Evolutionary conservation across 2,888 invertebrate genomes (phyloP).

Genomic region (Hypercompe scribonia): DNA sequence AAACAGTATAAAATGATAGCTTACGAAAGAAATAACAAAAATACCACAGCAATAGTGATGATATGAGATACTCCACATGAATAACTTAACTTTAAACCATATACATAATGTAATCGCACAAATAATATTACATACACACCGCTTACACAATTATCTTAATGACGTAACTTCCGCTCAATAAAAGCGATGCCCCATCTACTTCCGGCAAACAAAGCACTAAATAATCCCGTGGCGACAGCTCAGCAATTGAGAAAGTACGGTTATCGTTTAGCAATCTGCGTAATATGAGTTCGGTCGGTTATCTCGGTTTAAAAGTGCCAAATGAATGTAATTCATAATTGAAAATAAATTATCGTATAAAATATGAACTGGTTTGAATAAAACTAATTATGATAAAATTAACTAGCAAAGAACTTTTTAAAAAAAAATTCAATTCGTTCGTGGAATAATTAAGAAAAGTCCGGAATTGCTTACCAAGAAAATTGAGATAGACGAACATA

Average conservation of each 20-base stretch:
- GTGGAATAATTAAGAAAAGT: too few relatives aligned
- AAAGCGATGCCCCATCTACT: slow-evolving; percentile 29
- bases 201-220: slow-evolving; percentile 46
- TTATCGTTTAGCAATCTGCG: background rate
- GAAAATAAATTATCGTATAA: background rate
- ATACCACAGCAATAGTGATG: too few relatives aligned
- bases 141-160: slow-evolving; percentile 48
- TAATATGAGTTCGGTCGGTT: background rate
- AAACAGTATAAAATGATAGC: background rate
- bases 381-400: background rate
- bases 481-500: too few relatives aligned
- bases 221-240: slow-evolving; percentile 27
- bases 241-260: background rate
- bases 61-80: too few relatives aligned
- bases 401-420: background rate
- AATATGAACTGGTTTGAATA: background rate
- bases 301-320: background rate
- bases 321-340: background rate
- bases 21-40: too few relatives aligned
- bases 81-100: too few relatives aligned
- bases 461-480: too few relatives aligned
- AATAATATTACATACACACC: slow-evolving; percentile 20
- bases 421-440: background rate
- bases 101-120: too few relatives aligned
- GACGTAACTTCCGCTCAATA: slow-evolving; percentile 38